Conservation (phyloP, 2,888 invertebrate species). For the Gerris lacustris region DNA sequence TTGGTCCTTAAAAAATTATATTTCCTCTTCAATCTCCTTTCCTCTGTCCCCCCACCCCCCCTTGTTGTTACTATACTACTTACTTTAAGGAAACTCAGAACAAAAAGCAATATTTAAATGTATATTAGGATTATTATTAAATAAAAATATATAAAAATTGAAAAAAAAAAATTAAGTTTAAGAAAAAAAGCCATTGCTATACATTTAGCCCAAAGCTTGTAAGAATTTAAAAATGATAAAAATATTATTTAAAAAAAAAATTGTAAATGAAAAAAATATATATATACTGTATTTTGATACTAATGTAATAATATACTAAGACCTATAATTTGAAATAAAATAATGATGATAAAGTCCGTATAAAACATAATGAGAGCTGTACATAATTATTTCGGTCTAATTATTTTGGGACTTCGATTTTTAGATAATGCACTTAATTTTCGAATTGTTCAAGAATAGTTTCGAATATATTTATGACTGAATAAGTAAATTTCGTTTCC, state of each 20-base stretch:
- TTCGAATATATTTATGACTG: too few species aligned
- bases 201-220: neutral
- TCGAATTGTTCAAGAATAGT: too few species aligned
- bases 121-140: conserved; percentile 22
- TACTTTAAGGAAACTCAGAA: neutral
- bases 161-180: conserved; percentile 13
- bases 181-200: neutral
- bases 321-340: neutral
- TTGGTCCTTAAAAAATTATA: too few species aligned
- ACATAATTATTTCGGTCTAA: too few species aligned
- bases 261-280: conserved; percentile 23
- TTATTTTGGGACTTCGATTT: too few species aligned
- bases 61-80: neutral
- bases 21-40: too few species aligned
- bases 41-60: too few species aligned
- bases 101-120: conserved; percentile 27
- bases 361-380: too few species aligned
- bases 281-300: conserved; percentile 27
- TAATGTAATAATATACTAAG: conserved; percentile 4
- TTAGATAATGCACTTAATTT: too few species aligned
- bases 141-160: conserved; percentile 18
- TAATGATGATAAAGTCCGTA: too few species aligned
- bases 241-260: conserved; percentile 21
- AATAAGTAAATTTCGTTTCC: too few species aligned
- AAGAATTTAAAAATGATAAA: neutral